phyloP scores from a whole-genome alignment of 2,797 vertebrate genomes.

The Megalops cyprinoides region DNA sequence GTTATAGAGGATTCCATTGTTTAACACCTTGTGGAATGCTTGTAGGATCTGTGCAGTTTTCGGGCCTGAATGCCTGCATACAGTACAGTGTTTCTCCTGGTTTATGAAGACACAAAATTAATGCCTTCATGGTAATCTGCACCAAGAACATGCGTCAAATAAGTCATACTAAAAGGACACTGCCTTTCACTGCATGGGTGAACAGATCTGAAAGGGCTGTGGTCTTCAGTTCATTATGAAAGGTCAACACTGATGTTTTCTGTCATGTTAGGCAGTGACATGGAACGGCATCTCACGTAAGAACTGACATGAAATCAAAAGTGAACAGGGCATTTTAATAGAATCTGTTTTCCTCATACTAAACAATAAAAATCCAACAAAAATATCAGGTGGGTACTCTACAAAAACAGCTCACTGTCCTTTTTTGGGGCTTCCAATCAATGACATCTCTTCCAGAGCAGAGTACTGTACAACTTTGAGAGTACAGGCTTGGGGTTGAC shows the following conservation, averaged over 20 bases:
- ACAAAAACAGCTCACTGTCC: constrained; percentile 52
- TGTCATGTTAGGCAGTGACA: neutral
- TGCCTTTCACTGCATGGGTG: neutral
- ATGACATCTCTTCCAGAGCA: constrained; percentile 28
- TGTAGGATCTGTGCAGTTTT: neutral
- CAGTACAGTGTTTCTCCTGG: neutral
- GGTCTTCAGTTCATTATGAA: too few relatives aligned
- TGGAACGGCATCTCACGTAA: constrained; percentile 9
- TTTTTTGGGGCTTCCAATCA: constrained; percentile 40
- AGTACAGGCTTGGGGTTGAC: constrained; percentile 5
- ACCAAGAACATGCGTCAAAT: neutral
- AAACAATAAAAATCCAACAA: constrained; percentile 27
- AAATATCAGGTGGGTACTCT: constrained; percentile 26
- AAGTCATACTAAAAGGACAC: neutral
- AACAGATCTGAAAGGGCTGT: constrained; percentile 2
- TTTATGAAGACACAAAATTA: neutral
- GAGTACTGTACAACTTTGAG: constrained; percentile 23
- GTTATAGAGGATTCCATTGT: neutral
- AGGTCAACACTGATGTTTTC: constrained; percentile 18
- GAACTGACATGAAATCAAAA: constrained; percentile 17
- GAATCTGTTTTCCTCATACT: constrained; percentile 43
- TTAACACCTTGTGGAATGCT: neutral
- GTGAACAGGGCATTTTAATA: constrained; percentile 26
- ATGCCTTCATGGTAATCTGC: neutral
- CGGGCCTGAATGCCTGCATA: neutral